A percentile compares a stretch with the other conserved stretches of the same genome.
These are phyloP conservation scores for Oceanites oceanicus DNA, from an alignment of 2,113 vertebrate species.

Conservation along the genomic window DNA sequence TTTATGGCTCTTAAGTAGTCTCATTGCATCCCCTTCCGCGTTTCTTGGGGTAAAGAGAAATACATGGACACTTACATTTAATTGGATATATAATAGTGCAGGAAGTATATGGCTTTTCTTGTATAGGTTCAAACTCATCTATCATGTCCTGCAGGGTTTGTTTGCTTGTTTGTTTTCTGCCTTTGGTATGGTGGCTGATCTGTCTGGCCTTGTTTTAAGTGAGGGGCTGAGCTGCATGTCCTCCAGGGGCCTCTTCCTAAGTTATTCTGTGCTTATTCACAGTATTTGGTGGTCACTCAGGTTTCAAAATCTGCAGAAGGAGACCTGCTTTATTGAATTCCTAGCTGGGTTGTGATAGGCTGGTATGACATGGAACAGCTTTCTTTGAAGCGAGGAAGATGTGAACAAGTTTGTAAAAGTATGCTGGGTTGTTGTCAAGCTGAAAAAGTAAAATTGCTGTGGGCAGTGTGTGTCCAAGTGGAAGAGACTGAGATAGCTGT, in stretches of 20 bases:
- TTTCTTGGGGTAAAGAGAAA: not conserved
- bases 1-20: not conserved
- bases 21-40: not conserved
- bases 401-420: not conserved
- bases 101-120: not conserved
- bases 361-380: not conserved
- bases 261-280: not conserved
- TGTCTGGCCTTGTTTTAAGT: not conserved
- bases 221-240: not conserved
- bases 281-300: not conserved
- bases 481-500: not conserved
- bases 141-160: not conserved
- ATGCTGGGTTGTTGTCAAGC: not conserved
- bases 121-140: accelerated
- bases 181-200: not conserved
- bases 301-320: not conserved
- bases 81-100: not conserved
- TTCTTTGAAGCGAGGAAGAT: not conserved
- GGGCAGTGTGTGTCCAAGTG: not conserved
- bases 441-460: not conserved
- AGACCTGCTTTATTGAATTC: not conserved
- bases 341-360: not conserved
- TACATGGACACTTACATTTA: not conserved
- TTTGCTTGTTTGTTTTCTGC: not conserved
- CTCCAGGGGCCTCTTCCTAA: not conserved